Conservation (phyloP, 2,888 invertebrate species). For the Cheilosia vulpina region DNA sequence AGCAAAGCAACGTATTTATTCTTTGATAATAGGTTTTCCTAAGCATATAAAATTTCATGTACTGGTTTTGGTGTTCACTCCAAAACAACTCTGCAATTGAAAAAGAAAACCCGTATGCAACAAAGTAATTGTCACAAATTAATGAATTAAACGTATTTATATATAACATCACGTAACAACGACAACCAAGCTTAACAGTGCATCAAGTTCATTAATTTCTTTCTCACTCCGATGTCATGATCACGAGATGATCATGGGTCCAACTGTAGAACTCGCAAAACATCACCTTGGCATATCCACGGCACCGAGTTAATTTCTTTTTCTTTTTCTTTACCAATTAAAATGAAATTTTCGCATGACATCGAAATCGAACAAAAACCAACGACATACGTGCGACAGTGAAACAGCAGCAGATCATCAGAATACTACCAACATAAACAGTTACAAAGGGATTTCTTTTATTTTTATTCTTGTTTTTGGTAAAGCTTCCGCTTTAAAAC, state of each 20-base stretch:
- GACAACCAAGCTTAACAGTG: slow-evolving; percentile 8
- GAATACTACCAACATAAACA: slow-evolving; percentile 15
- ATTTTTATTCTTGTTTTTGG: background rate
- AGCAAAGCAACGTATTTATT: too few relatives aligned
- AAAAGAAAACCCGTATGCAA: background rate
- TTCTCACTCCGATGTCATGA: slow-evolving; percentile 45
- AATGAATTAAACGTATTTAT: slow-evolving; percentile 2
- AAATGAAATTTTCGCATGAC: slow-evolving; percentile 48
- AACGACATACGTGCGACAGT: background rate
- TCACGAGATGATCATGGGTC: slow-evolving; percentile 1
- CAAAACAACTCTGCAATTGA: background rate
- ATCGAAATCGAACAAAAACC: slow-evolving; percentile 21
- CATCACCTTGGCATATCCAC: slow-evolving; percentile 7
- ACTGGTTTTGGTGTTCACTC: background rate
- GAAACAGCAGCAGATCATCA: slow-evolving; percentile 23
- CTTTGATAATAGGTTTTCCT: too few relatives aligned
- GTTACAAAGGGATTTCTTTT: slow-evolving; percentile 1
- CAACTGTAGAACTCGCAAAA: slow-evolving; percentile 7
- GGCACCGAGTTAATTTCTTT: background rate
- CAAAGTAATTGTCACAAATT: slow-evolving; percentile 21
- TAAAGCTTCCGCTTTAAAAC: slow-evolving; percentile 11
- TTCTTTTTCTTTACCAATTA: slow-evolving; percentile 26
- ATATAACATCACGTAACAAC: background rate
- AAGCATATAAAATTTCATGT: too few relatives aligned
- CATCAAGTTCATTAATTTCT: slow-evolving; percentile 58